Conservation (phyloP, 2,113 vertebrate species). For the human region DNA sequence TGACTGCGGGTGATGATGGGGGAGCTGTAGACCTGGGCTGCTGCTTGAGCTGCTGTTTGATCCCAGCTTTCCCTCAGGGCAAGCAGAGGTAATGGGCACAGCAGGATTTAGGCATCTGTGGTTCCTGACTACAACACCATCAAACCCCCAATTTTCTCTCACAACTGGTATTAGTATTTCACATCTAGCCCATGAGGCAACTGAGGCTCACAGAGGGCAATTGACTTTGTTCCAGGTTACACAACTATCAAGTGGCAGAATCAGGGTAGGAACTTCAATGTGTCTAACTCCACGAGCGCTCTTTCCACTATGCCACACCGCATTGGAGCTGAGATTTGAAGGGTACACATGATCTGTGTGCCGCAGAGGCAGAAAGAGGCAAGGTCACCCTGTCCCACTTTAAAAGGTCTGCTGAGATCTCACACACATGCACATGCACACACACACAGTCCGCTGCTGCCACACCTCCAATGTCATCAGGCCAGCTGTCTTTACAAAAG, state of each 20-base stretch:
- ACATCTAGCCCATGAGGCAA: background rate
- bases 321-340: background rate
- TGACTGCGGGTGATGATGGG: no score
- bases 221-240: background rate
- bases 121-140: background rate
- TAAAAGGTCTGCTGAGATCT: background rate
- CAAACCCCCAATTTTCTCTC: background rate
- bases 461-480: background rate
- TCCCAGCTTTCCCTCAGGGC: background rate
- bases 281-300: background rate
- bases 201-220: background rate
- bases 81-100: background rate
- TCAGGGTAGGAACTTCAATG: background rate
- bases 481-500: background rate
- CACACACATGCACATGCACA: background rate
- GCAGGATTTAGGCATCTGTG: no score
- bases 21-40: accelerated
- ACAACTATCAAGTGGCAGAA: background rate
- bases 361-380: background rate
- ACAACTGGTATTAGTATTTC: background rate
- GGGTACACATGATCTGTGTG: no score
- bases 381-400: background rate
- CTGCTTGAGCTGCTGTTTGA: background rate
- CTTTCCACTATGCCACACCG: background rate
- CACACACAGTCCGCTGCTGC: background rate